phyloP scores from a whole-genome alignment of 1,140 invertebrate species.

The Heterodera schachtii region DNA sequence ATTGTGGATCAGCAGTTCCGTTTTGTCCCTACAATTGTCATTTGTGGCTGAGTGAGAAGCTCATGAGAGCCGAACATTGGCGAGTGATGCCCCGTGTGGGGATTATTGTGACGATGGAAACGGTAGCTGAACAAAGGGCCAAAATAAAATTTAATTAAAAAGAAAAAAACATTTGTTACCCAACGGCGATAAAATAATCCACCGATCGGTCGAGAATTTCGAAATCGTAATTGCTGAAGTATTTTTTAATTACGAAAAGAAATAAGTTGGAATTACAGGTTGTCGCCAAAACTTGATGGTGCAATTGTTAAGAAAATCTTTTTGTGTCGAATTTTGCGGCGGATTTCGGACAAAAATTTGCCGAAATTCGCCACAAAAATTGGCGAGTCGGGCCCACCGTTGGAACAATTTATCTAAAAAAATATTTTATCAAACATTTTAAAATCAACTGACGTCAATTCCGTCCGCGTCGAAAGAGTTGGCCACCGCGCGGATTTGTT shows the following conservation, averaged over 20 bases:
- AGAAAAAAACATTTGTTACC: background rate
- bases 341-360: constrained; percentile 2
- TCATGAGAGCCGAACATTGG: constrained; percentile 28
- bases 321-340: background rate
- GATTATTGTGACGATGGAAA: constrained; percentile 25
- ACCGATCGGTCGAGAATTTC: background rate
- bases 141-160: background rate
- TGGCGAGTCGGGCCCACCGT: constrained; percentile 22
- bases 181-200: constrained; percentile 25
- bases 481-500: constrained; percentile 15
- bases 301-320: constrained; percentile 8
- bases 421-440: background rate
- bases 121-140: constrained; percentile 23
- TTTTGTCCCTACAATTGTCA: constrained; percentile 29
- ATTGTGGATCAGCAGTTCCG: background rate
- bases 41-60: constrained; percentile 28
- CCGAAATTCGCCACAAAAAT: constrained; percentile 17
- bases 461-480: constrained; percentile 33
- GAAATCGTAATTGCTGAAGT: constrained; percentile 11
- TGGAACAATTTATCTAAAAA: constrained; percentile 24
- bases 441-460: constrained; percentile 8
- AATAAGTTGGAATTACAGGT: background rate
- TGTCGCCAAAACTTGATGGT: constrained; percentile 25
- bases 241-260: background rate
- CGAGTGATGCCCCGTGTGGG: constrained; percentile 38